Evolutionary conservation across 2,113 vertebrate species (phyloP), one percentile per base, ranked within the genome.

Genomic region (Pygoscelis antarcticus): DNA sequence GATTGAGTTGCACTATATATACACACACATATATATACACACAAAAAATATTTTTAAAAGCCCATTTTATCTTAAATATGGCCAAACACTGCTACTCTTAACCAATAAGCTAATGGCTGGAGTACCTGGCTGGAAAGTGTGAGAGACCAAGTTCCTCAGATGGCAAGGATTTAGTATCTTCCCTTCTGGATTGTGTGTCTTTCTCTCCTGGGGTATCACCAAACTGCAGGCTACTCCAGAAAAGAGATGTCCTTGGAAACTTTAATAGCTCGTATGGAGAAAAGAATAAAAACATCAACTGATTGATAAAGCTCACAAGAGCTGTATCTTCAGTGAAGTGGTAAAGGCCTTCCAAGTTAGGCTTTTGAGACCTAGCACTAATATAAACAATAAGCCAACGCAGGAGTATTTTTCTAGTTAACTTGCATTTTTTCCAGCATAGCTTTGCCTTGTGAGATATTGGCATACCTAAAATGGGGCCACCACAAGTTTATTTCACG

Each of bases 1-100:
- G 9, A 78, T 7, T 44, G 25, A 61, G 18, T 29, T 87, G 32
- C 6, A 44, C 6, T 46, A 64, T 9, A 68, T 6, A 32, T 1
- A 40, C 7, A 57, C 4, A 54, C 3, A 40, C 7, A 44, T 1
- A 32, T 1, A 25, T 3, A 51, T 4, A 55, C 5, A 49, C 1
- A 46, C 2, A 61, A 18, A 7, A 47, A 76, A 4, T 44, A 44
- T 30, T 58, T 66, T 82, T 3, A 1, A 65, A 71, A 58, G 27
- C 3, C 3, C 11, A 9, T 38, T 87, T 82, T 47, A n/a, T 55
- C 49, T 78, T 79, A 55, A 79, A 51, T 47, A 86, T 10, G 11
- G 32, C 11, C 15, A 52, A 87, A 72, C 11, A 64, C 22, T 69
- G 44, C 13, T 69, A 64, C 11, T 38, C 15, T 71, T 76, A 76